Base-by-base conservation (phyloP, 2,888 invertebrate species). In the Zygaena filipendulae region DNA sequence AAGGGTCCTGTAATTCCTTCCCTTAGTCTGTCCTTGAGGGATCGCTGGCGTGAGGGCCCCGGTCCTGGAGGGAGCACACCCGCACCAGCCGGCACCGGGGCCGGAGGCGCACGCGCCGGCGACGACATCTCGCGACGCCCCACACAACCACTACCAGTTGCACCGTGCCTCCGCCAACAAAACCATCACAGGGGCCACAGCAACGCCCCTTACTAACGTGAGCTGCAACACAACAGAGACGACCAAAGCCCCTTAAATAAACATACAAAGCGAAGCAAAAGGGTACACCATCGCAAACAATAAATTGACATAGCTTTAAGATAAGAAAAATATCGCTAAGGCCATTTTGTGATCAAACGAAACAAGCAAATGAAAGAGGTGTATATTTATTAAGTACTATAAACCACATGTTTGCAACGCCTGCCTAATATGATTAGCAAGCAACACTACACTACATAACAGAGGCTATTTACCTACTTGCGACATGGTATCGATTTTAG, bases 1-100 rank as follows among this genome's bases (percentile, higher is more conserved):
- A 90, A 87, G 51, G 88, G 87, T 64, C 88, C 87, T 26, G 88
- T 85, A 57, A 90, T 90, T 53, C 90, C 90, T 42, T 90, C 90
- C 60, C 88, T 83, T 28, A 90, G 85, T 31, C 90, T 84, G 62
- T 90, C 90, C 64, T 88, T 88, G 48, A 90, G 81, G 28, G 90
- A 90, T 38, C 90, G 84, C 54, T 90, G 90, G 32, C 90, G 81
- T 35, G 88, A 83, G 32, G 90, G 89, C 8, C 72, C 80, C 5
- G 77, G 75, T 14, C 75, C 77, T 11, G 74, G 67, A 30, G 79
- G 77, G 45, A 79, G 54, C 54, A 60, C 52, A 49, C 67, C 79
- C 42, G 75, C 72, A 42, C 80, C 79, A 38, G 79, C 59, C 47
- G 70, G 70, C 47, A 59, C 50, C 33, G 53, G 42, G 33, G 40